phyloP scores from a whole-genome alignment of 2,797 vertebrate species.

The Acanthornis magna region DNA sequence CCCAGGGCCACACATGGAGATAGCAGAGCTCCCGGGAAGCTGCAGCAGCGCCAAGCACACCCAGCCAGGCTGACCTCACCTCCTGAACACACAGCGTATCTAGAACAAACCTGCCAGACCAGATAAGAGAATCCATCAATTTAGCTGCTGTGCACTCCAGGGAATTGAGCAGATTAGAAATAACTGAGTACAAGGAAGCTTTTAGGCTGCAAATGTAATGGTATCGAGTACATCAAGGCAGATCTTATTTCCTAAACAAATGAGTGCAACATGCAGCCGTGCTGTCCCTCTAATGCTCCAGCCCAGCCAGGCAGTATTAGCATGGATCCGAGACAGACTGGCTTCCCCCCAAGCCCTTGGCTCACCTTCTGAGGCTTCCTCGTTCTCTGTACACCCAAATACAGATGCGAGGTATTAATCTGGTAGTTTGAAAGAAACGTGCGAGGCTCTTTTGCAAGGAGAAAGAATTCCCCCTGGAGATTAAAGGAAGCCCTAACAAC shows the following conservation, averaged over 20 bases:
- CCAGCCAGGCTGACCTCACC: constrained; percentile 48
- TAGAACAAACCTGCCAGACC: constrained; percentile 57
- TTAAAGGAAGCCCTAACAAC: not conserved
- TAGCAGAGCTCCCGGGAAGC: not conserved
- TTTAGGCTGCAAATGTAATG: constrained; percentile 57
- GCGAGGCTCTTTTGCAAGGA: not conserved
- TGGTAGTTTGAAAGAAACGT: not conserved
- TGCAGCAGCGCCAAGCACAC: not conserved
- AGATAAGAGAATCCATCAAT: constrained; percentile 55
- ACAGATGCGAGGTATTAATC: constrained; percentile 22
- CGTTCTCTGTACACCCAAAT: not conserved
- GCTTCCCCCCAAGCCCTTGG: constrained; percentile 46
- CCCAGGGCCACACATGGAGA: not conserved
- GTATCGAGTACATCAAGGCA: constrained; percentile 55
- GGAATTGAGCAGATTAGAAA: constrained; percentile 57
- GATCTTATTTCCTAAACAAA: constrained; percentile 62
- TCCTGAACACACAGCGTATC: constrained; percentile 10
- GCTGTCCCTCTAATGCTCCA: constrained; percentile 15
- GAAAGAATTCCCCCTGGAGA: constrained; percentile 11
- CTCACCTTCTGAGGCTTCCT: constrained; percentile 42
- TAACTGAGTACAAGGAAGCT: constrained; percentile 56
- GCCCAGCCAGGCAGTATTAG: constrained; percentile 16
- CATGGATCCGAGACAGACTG: constrained; percentile 21
- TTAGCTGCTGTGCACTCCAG: constrained; percentile 24
- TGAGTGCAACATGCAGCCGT: constrained; percentile 32